Evolutionary conservation across 1,140 invertebrate genomes (phyloP).

Genomic region (Pissodes strobi): DNA sequence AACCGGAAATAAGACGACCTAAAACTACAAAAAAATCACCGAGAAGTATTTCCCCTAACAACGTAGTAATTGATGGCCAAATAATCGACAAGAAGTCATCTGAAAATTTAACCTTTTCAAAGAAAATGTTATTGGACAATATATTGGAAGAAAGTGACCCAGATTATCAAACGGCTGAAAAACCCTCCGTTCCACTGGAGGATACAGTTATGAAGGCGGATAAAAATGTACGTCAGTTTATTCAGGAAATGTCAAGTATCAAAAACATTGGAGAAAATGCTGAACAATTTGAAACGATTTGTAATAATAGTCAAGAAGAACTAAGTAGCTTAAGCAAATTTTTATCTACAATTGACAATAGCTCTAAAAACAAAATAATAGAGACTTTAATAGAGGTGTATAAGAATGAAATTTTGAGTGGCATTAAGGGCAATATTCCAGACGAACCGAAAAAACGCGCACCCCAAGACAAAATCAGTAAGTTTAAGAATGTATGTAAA

Average conservation of each 20-base stretch:
- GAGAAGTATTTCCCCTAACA: slow-evolving; percentile 11
- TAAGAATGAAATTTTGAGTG: slow-evolving; percentile 9
- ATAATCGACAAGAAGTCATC: not conserved
- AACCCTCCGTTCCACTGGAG: not conserved
- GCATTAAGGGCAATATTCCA: not conserved
- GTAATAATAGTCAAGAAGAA: slow-evolving; percentile 13
- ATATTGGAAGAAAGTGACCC: slow-evolving; percentile 13
- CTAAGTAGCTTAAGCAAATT: not conserved
- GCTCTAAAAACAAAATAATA: slow-evolving; percentile 10
- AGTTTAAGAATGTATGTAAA: slow-evolving; percentile 3
- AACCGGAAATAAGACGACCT: too few relatives aligned
- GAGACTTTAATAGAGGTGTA: slow-evolving; percentile 6
- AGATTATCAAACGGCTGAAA: not conserved
- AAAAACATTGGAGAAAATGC: not conserved
- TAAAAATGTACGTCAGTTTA: slow-evolving; percentile 4
- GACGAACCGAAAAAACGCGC: not conserved
- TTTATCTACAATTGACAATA: not conserved
- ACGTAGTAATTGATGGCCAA: slow-evolving; percentile 10
- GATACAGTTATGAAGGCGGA: not conserved
- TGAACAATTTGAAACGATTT: not conserved
- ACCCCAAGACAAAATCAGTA: not conserved
- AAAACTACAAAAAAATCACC: too few relatives aligned
- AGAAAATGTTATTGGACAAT: not conserved
- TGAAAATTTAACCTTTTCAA: not conserved
- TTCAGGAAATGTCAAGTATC: not conserved